Conservation (phyloP, 2,888 invertebrate genomes). For the Drosophila borborema region DNA sequence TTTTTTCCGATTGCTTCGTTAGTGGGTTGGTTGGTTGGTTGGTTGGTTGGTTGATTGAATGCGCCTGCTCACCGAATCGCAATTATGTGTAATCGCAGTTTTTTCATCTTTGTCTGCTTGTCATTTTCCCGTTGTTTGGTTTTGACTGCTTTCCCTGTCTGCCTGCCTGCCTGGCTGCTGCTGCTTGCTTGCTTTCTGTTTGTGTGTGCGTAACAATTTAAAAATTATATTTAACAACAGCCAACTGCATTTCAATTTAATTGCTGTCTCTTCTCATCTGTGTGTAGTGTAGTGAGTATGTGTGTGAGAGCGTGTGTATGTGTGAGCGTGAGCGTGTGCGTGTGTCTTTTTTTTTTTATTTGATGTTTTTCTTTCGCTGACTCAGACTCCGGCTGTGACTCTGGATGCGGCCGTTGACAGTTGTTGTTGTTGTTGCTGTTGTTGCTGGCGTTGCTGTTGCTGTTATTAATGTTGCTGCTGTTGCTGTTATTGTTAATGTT, state of each 20-base stretch:
- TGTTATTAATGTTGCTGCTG: neutral
- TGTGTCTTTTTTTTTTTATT: conserved; percentile 4
- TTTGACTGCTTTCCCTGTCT: neutral
- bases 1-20: conserved; percentile 47
- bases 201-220: conserved; percentile 1
- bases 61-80: conserved; percentile 59
- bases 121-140: conserved; percentile 30
- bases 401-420: conserved; percentile 54
- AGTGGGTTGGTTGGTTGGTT: conserved; percentile 31
- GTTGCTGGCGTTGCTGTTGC: neutral
- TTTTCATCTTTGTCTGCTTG: conserved; percentile 41
- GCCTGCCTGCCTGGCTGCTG: neutral
- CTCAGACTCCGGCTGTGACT: conserved; percentile 40
- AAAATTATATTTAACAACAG: conserved; percentile 37
- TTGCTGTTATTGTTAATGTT: neutral
- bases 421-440: conserved; percentile 20
- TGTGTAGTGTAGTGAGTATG: conserved; percentile 3
- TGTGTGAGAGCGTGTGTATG: neutral
- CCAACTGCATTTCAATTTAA: conserved; percentile 39
- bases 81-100: conserved; percentile 57
- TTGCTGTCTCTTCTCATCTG: conserved; percentile 20
- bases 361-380: conserved; percentile 27
- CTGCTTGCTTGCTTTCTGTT: neutral
- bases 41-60: conserved; percentile 52
- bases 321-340: neutral